Base-by-base conservation (phyloP, 2,797 vertebrate species). In the Cuniculus paca region DNA sequence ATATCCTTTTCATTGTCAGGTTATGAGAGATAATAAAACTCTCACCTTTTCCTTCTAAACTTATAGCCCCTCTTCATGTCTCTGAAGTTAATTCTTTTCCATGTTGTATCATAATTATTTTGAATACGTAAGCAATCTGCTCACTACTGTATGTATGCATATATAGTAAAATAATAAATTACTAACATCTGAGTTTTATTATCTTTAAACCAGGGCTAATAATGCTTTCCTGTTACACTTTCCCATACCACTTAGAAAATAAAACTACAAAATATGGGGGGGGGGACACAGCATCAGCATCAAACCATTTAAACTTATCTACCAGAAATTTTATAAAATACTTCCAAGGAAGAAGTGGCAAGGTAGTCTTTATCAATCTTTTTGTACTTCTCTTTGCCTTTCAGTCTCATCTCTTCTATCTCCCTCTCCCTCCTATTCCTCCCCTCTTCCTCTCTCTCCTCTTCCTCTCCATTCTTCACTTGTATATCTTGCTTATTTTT, bases 241-340 rank as follows among this genome's bases (percentile, higher is more conserved):
- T 28, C 79, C 19, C 12, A 87, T 48, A 89, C 0, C n/a, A 1
- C 85, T 78, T 24, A 94, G 28, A 89, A 96, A 85, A 88, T 60
- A 39, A 81, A 88, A 79, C 52, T 45, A 61, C 6, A 11, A 78
- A 68, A 74, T 63, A 2, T 58, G 77, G 36, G 39, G 50, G 75
- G 45, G 24, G 54, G 50, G 77, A 82, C 52, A 45, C 12, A 28
- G 4, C 28, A 56, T 16, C 24, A 48, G 36, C n/a, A 56, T 90
- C 58, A 92, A 90, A 16, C 36, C 48, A 70, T 54, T 96, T 90
- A 95, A 79, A 68, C 2, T 65, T 77, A 58, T 14, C 26, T 63
- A 16, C 5, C 83, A 24, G 45, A 83, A 80, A 82, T 81, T 82
- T 56, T 79, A 45, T n/a, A 61, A 68, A 13, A 50, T 36, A 56